Percentiles rank a stretch among this genome's conserved stretches.
These are phyloP conservation scores for Ailuropoda melanoleuca DNA, from an alignment of 2,113 vertebrate genomes.

Conservation along the genomic window DNA sequence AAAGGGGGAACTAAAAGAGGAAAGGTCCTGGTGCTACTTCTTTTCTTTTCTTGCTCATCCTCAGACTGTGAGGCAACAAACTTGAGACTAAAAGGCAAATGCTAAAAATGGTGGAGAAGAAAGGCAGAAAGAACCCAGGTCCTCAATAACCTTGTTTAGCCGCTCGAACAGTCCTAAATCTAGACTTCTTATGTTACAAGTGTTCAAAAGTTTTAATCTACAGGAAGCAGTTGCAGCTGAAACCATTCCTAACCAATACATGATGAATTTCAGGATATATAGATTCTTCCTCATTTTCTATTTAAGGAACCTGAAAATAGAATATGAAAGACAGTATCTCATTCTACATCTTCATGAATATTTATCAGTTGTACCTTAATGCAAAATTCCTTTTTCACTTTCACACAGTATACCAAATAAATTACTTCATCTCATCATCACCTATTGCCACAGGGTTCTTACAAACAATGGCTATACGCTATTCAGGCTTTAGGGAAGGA, in stretches of 20 bases:
- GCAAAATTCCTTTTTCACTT: conserved; percentile 48
- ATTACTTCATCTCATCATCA: conserved; percentile 13
- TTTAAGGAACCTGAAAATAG: conserved; percentile 5
- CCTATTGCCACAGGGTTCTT: neutral
- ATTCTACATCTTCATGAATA: conserved; percentile 35
- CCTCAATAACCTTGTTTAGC: conserved; percentile 17
- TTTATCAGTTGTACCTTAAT: conserved; percentile 12
- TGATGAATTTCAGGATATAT: neutral
- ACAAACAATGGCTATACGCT: conserved; percentile 4
- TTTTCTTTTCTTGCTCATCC: neutral
- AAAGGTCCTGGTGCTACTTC: neutral
- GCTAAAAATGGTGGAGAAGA: conserved; percentile 11
- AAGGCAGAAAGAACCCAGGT: neutral
- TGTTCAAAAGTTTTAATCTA: conserved; percentile 43
- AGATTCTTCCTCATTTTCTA: conserved; percentile 34
- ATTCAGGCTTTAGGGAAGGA: neutral
- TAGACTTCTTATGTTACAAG: neutral
- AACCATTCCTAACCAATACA: conserved; percentile 42
- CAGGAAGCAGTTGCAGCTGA: neutral
- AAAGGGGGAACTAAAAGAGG: conserved; percentile 23
- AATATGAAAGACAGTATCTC: conserved; percentile 29
- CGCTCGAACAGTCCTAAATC: conserved; percentile 14
- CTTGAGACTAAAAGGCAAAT: neutral
- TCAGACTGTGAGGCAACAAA: neutral
- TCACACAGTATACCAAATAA: conserved; percentile 27